Conservation (phyloP, 1,140 invertebrate species). For the Solenopsis invicta region DNA sequence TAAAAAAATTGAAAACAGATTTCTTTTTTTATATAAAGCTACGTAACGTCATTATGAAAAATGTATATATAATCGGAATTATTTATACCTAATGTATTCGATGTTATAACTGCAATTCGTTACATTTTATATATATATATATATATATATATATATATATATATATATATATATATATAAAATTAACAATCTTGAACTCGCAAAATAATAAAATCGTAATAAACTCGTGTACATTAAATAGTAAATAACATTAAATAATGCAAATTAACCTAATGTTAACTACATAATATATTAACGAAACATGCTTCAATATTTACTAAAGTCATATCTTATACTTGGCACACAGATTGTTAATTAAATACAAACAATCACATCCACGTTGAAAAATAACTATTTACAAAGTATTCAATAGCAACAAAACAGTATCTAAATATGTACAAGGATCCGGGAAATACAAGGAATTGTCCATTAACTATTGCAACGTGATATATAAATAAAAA, state of each 20-base stretch:
- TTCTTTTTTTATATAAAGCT: neutral
- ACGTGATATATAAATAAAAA: neutral
- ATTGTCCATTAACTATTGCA: neutral
- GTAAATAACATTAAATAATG: constrained; percentile 45
- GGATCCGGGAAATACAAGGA: neutral
- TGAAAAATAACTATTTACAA: constrained; percentile 39
- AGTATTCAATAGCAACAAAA: constrained; percentile 46
- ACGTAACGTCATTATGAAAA: neutral
- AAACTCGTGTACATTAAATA: constrained; percentile 15
- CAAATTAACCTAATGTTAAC: constrained; percentile 22
- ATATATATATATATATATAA: neutral
- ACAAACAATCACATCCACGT: constrained; percentile 47
- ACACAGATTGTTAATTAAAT: constrained; percentile 41
- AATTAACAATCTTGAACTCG: constrained; percentile 28
- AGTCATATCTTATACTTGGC: constrained; percentile 24
- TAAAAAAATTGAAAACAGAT: neutral
- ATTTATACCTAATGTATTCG: neutral
- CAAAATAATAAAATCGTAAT: constrained; percentile 33
- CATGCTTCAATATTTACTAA: constrained; percentile 21
- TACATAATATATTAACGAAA: constrained; percentile 32
- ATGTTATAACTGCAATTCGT: neutral
- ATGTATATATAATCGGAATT: neutral
- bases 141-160: constrained; percentile 9
- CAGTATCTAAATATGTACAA: constrained; percentile 54
- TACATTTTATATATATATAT: neutral